These are phyloP conservation scores for Aethina tumida DNA, from an alignment of 1,140 invertebrate genomes.

Conservation along the genomic window DNA sequence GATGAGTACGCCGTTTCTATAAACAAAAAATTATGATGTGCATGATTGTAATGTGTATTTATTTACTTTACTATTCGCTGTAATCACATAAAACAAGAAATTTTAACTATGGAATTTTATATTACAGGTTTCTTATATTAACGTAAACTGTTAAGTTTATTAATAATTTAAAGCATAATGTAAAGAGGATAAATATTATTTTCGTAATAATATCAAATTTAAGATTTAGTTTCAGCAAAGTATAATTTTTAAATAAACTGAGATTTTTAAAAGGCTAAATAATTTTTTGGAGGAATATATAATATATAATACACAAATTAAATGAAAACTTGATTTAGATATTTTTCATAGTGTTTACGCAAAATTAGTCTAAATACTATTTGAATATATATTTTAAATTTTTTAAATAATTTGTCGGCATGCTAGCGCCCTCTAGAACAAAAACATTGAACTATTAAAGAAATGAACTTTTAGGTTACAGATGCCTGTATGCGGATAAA, in stretches of 20 bases:
- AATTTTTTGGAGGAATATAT: no score
- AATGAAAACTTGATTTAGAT: no score
- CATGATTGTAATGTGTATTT: constrained; percentile 1
- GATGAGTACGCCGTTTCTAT: no score
- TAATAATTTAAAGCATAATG: no score
- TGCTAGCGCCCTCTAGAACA: neutral
- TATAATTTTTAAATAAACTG: constrained; percentile 1
- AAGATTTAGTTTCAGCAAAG: constrained; percentile 5
- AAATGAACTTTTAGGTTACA: no score
- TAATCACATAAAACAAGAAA: no score
- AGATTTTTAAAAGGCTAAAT: neutral
- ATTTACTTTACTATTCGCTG: constrained; percentile 11
- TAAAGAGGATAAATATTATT: no score
- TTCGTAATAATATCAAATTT: no score
- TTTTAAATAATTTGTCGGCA: neutral
- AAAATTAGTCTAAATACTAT: neutral
- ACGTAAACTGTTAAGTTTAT: neutral
- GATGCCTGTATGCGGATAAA: no score
- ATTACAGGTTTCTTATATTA: constrained; percentile 10
- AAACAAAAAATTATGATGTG: no score
- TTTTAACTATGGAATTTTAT: constrained; percentile 11
- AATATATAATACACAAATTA: no score
- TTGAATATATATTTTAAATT: neutral
- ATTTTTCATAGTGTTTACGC: neutral
- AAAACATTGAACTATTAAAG: neutral